A percentile compares a stretch with the other conserved stretches of the same genome.
Conservation (phyloP, 2,113 vertebrate species). For the Oxyura jamaicensis region DNA sequence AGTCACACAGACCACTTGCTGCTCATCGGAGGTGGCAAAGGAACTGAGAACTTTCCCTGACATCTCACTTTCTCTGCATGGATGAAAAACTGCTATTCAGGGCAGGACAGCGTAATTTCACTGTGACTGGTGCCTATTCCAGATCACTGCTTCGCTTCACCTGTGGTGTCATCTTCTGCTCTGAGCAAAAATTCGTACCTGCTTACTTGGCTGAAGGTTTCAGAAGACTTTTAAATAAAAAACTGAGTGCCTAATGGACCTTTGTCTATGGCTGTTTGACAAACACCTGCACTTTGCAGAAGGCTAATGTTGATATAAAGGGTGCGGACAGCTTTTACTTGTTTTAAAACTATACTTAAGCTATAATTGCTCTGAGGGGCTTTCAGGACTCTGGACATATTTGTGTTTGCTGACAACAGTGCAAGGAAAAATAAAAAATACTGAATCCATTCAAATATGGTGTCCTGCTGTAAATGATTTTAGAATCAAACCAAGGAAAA, state of each 20-base stretch:
- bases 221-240: neutral
- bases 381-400: neutral
- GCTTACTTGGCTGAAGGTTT: constrained; percentile 70
- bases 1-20: neutral
- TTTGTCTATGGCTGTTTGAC: neutral
- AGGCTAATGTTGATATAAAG: neutral
- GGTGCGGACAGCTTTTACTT: neutral
- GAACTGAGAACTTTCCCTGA: constrained; percentile 67
- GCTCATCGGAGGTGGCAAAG: constrained; percentile 54
- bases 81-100: constrained; percentile 67
- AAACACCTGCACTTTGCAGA: neutral
- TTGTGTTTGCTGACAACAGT: neutral
- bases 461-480: neutral
- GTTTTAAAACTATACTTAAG: neutral
- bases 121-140: constrained; percentile 73
- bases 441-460: neutral
- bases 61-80: constrained; percentile 44
- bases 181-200: neutral
- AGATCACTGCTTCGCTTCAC: constrained; percentile 65
- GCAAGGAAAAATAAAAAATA: neutral
- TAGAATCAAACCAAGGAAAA: neutral
- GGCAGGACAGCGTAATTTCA: constrained; percentile 78
- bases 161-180: neutral
- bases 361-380: neutral
- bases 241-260: neutral